Percentiles rank a stretch among this genome's conserved stretches.
Evolutionary conservation across 2,797 vertebrate genomes (phyloP).

Genomic region (Spinibarbus caldwelli): DNA sequence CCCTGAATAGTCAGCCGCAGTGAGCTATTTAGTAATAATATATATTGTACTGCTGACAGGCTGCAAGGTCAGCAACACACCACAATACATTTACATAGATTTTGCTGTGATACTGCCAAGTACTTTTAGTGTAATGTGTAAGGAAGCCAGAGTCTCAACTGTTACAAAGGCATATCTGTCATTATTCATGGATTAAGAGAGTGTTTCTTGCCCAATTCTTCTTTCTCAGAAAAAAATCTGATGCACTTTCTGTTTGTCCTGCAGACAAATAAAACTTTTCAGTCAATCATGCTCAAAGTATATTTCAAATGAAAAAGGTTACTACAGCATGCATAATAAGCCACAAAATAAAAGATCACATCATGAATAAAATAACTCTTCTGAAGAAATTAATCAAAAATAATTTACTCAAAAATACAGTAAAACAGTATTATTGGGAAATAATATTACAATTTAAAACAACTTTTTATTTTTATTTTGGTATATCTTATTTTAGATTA

Average conservation of each 20-base stretch:
- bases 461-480: too few species aligned
- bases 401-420: too few species aligned
- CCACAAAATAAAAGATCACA: too few species aligned
- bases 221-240: slow-evolving; percentile 48
- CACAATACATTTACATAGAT: slow-evolving; percentile 22
- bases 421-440: too few species aligned
- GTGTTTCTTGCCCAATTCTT: slow-evolving; percentile 12
- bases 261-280: slow-evolving; percentile 18
- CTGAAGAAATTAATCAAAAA: too few species aligned
- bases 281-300: slow-evolving; percentile 18
- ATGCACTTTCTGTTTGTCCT: slow-evolving; percentile 35
- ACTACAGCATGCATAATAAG: background rate
- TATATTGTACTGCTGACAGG: slow-evolving; percentile 1
- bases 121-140: slow-evolving; percentile 14
- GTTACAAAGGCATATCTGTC: slow-evolving; percentile 49
- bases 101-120: slow-evolving; percentile 3
- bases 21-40: too few species aligned
- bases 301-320: background rate
- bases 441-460: too few species aligned
- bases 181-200: slow-evolving; percentile 62
- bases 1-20: too few species aligned
- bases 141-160: slow-evolving; percentile 28
- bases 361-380: too few species aligned
- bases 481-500: background rate
- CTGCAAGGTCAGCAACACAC: background rate